Evolutionary conservation across 1,140 invertebrate genomes (phyloP).

Genomic region (Battus philenor): DNA sequence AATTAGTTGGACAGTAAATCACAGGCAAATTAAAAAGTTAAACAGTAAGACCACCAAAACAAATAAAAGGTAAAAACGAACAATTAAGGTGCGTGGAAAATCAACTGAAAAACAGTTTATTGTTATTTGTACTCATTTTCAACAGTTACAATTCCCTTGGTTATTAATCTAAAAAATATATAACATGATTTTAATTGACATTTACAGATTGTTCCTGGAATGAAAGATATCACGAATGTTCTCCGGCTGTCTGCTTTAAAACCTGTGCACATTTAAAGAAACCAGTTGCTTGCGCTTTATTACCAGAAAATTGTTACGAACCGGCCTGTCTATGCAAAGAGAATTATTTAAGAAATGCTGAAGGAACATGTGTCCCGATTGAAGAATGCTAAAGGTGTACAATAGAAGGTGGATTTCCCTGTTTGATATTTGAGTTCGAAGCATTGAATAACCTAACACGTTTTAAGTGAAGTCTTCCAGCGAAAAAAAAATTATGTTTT

Average conservation of each 20-base stretch:
- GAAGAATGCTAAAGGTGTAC: conserved; percentile 28
- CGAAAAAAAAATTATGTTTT: too few species aligned
- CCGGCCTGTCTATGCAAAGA: conserved; percentile 27
- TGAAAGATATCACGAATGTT: conserved; percentile 28
- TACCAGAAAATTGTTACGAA: conserved; percentile 19
- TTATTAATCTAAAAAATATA: not conserved
- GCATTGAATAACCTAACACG: too few species aligned
- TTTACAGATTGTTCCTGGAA: conserved; percentile 27
- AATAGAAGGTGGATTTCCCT: too few species aligned
- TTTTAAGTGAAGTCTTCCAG: too few species aligned
- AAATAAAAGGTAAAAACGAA: not conserved
- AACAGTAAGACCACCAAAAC: not conserved
- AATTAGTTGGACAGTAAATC: not conserved
- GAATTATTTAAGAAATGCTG: conserved; percentile 22
- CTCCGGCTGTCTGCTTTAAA: conserved; percentile 23
- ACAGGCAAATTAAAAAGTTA: not conserved
- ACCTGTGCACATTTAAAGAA: conserved; percentile 23
- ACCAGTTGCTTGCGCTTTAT: conserved; percentile 18
- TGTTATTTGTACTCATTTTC: not conserved
- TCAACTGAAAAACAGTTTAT: not conserved
- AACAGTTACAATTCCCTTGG: not conserved
- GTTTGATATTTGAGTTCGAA: too few species aligned
- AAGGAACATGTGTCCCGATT: conserved; percentile 24
- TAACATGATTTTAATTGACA: not conserved
- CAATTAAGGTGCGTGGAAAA: not conserved